Conservation (phyloP, 2,113 vertebrate species). For the Plotosus lineatus region DNA sequence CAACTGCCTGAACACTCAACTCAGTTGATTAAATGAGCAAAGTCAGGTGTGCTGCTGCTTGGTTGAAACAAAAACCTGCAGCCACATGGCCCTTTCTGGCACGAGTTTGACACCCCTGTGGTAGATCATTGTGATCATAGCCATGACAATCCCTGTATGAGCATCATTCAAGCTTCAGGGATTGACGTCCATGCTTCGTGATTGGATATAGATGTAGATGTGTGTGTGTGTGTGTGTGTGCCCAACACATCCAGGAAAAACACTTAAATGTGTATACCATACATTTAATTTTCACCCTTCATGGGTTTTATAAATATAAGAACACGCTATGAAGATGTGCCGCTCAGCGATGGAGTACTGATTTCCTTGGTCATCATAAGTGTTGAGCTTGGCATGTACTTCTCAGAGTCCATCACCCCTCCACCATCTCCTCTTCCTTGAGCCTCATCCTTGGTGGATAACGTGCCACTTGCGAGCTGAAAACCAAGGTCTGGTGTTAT, state of each 20-base stretch:
- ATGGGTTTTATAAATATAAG: constrained; percentile 35
- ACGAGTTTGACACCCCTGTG: too few relatives aligned
- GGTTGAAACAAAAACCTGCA: too few relatives aligned
- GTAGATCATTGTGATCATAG: too few relatives aligned
- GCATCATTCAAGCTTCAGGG: too few relatives aligned
- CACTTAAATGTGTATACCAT: constrained; percentile 62
- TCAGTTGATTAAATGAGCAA: too few relatives aligned
- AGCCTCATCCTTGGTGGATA: background rate
- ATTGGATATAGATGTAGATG: too few relatives aligned
- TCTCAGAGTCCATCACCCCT: background rate
- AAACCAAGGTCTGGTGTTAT: constrained; percentile 32
- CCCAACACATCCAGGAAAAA: background rate
- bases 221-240: too few relatives aligned
- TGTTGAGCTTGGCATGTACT: background rate
- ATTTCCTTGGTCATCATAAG: background rate
- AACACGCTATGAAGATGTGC: constrained; percentile 14
- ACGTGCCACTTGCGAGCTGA: constrained; percentile 21
- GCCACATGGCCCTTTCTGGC: too few relatives aligned
- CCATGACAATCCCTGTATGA: too few relatives aligned
- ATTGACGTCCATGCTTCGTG: too few relatives aligned
- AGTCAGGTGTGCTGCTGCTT: too few relatives aligned
- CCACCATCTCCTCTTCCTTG: constrained; percentile 16
- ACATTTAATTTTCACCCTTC: constrained; percentile 36
- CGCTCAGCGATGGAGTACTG: constrained; percentile 12
- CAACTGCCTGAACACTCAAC: too few relatives aligned